A percentile compares a stretch with the other conserved stretches of the same genome.
Conservation (phyloP, 2,113 vertebrate genomes). For the Microtus richardsoni region DNA sequence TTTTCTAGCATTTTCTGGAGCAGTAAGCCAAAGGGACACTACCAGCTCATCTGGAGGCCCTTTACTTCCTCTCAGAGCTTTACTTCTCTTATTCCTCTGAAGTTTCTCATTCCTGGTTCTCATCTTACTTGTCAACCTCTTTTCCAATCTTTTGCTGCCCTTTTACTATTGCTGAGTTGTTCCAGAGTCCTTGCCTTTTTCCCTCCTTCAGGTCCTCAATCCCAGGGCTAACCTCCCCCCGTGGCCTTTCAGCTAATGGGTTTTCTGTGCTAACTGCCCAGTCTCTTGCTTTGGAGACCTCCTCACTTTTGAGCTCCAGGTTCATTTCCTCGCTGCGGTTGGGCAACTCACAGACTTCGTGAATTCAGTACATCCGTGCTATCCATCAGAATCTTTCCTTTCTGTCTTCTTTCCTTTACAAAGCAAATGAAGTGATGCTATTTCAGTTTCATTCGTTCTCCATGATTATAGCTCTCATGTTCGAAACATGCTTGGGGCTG, state of each 20-base stretch:
- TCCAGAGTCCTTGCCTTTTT: neutral
- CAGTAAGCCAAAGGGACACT: neutral
- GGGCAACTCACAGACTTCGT: neutral
- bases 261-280: neutral
- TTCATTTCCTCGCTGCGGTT: neutral
- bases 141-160: neutral
- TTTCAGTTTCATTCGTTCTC: neutral
- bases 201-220: neutral
- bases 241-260: neutral
- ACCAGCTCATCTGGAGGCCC: neutral
- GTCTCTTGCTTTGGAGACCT: neutral
- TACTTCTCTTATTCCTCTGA: neutral
- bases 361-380: neutral
- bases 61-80: neutral
- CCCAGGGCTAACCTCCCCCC: accelerated
- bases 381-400: neutral
- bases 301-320: neutral
- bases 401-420: neutral
- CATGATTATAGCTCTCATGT: neutral
- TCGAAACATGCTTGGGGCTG: neutral
- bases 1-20: neutral
- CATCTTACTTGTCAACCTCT: neutral
- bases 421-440: neutral
- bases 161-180: neutral
- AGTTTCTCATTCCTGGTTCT: neutral